Evolutionary conservation across 2,888 invertebrate genomes (phyloP), one percentile per base, ranked within the genome.

Genomic region (Phania funesta): DNA sequence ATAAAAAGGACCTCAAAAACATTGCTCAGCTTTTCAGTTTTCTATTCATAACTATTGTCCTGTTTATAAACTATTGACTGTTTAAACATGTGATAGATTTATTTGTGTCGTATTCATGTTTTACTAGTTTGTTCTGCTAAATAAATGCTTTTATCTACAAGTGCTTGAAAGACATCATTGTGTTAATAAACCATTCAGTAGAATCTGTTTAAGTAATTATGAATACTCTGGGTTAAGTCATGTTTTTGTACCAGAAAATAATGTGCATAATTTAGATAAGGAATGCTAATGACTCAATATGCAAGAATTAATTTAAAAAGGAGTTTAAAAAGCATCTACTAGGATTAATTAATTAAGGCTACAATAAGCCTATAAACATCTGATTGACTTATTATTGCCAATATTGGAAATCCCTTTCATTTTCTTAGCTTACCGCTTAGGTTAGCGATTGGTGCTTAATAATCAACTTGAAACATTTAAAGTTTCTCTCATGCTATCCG

Each of bases 91-190:
- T 18, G 6, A 52, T 7, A 56, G 46, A 65, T 56, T 74, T 56
- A 65, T 65, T 32, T 65, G 44, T 65, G 65, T 74, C 74, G 56
- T 38, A 46, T 35, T 26, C 54, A 65, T 74, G 24, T 35, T n/a
- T 38, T 4, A 22, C 29, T 9, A 20, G 16, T 65, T 54, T 46
- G 24, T 7, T 48, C 18, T 58, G 32, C 16, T 46, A n/a, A 64
- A 74, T 44, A 54, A 64, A 44, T 64, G 13, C 52, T 62, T 50
- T 52, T 35, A 20, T 65, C 35, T 35, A 26, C 24, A 26, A 46
- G 54, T 18, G 16, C 41, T 44, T 7, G 48, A 26, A n/a, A n/a
- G 35, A 35, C 26, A 24, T 46, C 11, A 48, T 58, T 46, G 11
- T 48, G 35, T 13, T 48, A 9, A 18, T 5, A 24, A 58, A 58